Evolutionary conservation across 2,113 vertebrate species (phyloP).

Genomic region (Centropus unirufus): DNA sequence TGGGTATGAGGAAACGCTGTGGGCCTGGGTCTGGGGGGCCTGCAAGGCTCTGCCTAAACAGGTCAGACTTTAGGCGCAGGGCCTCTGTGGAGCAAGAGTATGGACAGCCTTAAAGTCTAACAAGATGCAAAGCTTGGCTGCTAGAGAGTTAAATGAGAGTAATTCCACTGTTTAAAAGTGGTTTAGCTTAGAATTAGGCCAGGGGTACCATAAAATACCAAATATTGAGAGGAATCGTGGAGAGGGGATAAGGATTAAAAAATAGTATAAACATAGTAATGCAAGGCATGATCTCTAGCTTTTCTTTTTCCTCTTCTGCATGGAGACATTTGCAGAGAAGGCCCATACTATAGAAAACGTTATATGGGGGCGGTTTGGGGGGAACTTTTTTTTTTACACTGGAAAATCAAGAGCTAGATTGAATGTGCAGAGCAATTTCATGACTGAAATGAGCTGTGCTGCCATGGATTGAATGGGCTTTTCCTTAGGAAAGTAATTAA

Average conservation of each 20-base stretch:
- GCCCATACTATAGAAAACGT: background rate
- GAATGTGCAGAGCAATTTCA: background rate
- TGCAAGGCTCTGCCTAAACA: background rate
- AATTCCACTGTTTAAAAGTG: background rate
- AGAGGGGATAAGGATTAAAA: background rate
- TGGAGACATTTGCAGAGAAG: background rate
- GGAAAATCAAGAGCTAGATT: background rate
- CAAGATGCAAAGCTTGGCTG: background rate
- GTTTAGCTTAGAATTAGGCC: background rate
- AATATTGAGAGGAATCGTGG: background rate
- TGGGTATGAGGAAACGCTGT: background rate
- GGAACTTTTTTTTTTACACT: background rate
- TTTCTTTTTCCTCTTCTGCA: background rate
- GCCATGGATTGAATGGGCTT: background rate
- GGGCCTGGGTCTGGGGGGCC: background rate
- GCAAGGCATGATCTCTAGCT: background rate
- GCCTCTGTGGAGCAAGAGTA: background rate
- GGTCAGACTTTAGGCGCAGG: background rate
- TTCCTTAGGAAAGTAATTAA: constrained; percentile 29
- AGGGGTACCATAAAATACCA: background rate
- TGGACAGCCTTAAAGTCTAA: background rate
- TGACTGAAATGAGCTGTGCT: background rate
- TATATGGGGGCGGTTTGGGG: background rate
- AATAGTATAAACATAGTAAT: background rate
- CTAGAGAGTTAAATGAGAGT: background rate